Evolutionary conservation across 2,888 invertebrate species (phyloP), one percentile per base, ranked within the genome.

Genomic region (Petrolisthes manimaculis): DNA sequence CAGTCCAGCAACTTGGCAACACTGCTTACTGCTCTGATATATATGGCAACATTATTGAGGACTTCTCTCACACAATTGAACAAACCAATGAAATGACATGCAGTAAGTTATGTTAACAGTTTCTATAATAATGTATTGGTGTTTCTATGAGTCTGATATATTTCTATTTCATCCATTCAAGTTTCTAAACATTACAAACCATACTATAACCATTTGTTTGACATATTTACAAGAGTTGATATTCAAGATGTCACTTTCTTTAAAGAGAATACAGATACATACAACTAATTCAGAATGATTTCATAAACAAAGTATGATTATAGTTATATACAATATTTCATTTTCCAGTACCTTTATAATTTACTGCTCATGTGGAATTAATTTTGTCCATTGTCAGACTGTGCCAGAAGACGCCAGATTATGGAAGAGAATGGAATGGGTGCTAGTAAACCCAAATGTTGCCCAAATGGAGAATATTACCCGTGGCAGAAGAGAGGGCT

Each of bases 391-490:
- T 54, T 77, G 71, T 14, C 78, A 87, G 89, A 89, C 55, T 89
- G 89, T 56, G 87, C 89, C n/a, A 67, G 85, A 37, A 54, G 89
- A 12, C 77, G 89, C 6, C 51, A 87, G 37, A 24, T 89, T 9
- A 84, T 89, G 89, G 79, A 85, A 18, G 82, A 87, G 53, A 87
- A 78, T n/a, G 89, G 85, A 5, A 24, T 83, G 21, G 79, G 71
- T 12, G 71, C 87, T 21, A 83, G 67, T 69, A 87, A 88, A 37
- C 90, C 90, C 12, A 61, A 71, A 56, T 90, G 90, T 37, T 88
- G 88, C 71, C 9, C 61, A 3, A 80, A 90, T 74, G 90, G 90
- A 51, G 77, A 86, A 24, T 90, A 77, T 69, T 55, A n/a, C 37
- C 75, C 86, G 4, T 69, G 69, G 56, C 90, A 90, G 69, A 88